Evolutionary conservation across 2,888 invertebrate genomes (phyloP).

Genomic region (Plemyria rubiginata): DNA sequence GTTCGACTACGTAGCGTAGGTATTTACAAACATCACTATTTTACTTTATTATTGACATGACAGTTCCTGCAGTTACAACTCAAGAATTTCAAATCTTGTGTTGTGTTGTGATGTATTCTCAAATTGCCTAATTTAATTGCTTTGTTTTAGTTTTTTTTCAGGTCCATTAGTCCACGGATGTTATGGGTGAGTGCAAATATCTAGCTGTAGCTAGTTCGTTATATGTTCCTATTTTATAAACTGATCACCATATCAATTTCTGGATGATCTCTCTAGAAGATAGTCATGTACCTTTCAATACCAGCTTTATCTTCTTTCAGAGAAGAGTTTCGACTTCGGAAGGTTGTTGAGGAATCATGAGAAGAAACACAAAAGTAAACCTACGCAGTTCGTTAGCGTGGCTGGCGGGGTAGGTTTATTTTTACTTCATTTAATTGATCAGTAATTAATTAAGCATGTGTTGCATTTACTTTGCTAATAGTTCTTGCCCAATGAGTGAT

Average conservation of each 20-base stretch:
- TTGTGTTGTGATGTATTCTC: slow-evolving; percentile 17
- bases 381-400: slow-evolving; percentile 65
- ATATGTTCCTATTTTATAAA: not conserved
- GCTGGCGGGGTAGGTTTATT: slow-evolving; percentile 72
- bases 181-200: slow-evolving; percentile 26
- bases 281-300: not conserved
- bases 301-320: slow-evolving; percentile 52
- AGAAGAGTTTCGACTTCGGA: slow-evolving; percentile 68
- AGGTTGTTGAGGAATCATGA: slow-evolving; percentile 62
- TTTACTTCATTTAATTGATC: slow-evolving; percentile 8
- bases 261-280: not conserved
- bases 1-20: no score
- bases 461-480: not conserved
- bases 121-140: slow-evolving; percentile 8
- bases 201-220: not conserved
- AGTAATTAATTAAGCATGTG: slow-evolving; percentile 11
- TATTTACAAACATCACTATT: slow-evolving; percentile 15
- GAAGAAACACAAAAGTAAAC: slow-evolving; percentile 70
- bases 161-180: no score
- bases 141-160: slow-evolving; percentile 27
- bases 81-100: slow-evolving; percentile 16
- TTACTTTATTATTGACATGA: no score
- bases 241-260: not conserved
- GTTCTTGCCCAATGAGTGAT: not conserved
- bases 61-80: no score